Base-by-base conservation (phyloP, 2,113 vertebrate species). In the Mormyrus iriodes region DNA sequence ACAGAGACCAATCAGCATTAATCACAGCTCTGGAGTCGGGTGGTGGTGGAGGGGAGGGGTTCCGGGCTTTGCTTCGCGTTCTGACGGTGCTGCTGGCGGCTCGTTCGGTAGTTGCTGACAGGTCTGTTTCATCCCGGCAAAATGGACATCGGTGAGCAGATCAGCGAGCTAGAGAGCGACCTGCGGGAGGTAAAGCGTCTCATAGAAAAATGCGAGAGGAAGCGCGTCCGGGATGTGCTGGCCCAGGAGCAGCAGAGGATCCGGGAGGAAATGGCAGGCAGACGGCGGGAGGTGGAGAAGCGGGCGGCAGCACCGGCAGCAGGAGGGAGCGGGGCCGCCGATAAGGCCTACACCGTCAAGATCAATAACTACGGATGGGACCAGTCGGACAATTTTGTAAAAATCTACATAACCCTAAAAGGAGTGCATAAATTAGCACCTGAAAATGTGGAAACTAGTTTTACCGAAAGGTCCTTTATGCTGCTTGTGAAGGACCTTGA, bases 281-380 rank as follows among this genome's bases (percentile, higher is more conserved):
- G 97, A 91, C 93, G 92, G 42, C 95, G 92, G 0, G 95, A 94
- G 7, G 97, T 96, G 85, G 94, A 95, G 73, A 95, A 95, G 82
- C 95, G 93, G 90, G 91, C 91, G 46, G 97, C 94, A 90, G 93
- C 95, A 76, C 95, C 93, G 89, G 91, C 91, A 46, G 97, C 94
- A 91, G 93, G 92, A 93, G 95, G 96, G 8, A 46, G 92, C 94
- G 79, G 93, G 94, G 24, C 91, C 95, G 12, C 95, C 17, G 93
- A 95, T 91, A 94, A 94, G 49, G 93, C 95, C 0, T 99, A 99
- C 91, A 98, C 97, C 0, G 97, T 99, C 90, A 99, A 99, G 93
- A 99, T 99, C 91, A 98, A 95, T 86, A 99, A 97, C 92, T 99
- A 99, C 0, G 98, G 96, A 15, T 99, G 98, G 98, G 98, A 99